Conservation (phyloP, 2,888 invertebrate species). For the Brachylomia viminalis region DNA sequence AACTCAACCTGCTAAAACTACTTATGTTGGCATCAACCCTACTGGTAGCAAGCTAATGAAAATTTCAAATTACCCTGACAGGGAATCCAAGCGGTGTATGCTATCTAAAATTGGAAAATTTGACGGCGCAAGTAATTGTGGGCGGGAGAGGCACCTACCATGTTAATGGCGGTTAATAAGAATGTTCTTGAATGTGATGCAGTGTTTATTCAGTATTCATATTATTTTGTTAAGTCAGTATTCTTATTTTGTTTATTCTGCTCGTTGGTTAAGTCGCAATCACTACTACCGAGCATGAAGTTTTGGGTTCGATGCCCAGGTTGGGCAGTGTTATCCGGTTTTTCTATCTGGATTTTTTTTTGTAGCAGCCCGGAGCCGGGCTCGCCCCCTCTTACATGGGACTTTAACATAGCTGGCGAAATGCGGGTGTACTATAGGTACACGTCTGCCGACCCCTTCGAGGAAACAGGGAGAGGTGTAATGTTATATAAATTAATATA, state of each 20-base stretch:
- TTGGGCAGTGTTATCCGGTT: not conserved
- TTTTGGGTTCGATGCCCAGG: not conserved
- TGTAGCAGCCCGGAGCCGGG: no score
- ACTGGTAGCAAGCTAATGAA: conserved; percentile 19
- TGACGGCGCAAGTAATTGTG: conserved; percentile 6
- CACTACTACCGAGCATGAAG: not conserved
- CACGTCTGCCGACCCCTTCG: not conserved
- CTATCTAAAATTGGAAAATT: conserved; percentile 42
- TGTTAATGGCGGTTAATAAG: not conserved
- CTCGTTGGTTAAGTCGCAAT: not conserved
- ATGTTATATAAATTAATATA: no score
- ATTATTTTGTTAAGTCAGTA: not conserved
- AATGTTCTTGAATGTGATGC: not conserved
- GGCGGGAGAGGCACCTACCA: not conserved
- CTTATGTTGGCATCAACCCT: not conserved
- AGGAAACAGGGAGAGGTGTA: not conserved
- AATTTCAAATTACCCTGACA: conserved; percentile 40
- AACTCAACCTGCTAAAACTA: not conserved
- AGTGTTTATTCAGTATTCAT: not conserved
- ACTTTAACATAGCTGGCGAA: not conserved
- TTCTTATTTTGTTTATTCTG: no score
- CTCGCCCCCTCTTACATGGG: not conserved
- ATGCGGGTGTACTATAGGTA: not conserved
- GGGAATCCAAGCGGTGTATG: conserved; percentile 16
- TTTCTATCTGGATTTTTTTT: not conserved